Percentiles rank a stretch among this genome's conserved stretches.
phyloP scores from a whole-genome alignment of 2,888 invertebrate genomes.

The Lomographa bimaculata region DNA sequence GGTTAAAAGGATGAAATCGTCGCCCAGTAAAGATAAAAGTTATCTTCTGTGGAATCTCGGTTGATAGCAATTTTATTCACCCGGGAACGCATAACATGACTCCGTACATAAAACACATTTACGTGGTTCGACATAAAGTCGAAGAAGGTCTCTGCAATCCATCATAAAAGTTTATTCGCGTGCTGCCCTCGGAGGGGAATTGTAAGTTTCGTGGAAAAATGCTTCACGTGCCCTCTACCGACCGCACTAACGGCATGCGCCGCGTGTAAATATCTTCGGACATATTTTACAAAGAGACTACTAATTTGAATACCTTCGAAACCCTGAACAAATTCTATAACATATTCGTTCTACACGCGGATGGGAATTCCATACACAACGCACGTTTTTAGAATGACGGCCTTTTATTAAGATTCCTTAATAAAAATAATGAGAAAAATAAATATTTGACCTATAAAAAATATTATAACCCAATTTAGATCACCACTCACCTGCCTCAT shows the following conservation, averaged over 20 bases:
- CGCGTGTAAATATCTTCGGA: conserved; percentile 1
- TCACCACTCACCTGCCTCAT: too few species aligned
- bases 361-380: too few species aligned
- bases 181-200: conserved; percentile 26
- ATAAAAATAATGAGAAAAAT: conserved; percentile 7
- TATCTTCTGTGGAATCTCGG: conserved; percentile 10
- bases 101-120: conserved; percentile 24
- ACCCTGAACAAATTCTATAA: conserved; percentile 1
- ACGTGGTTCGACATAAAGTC: conserved; percentile 24
- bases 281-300: conserved; percentile 8
- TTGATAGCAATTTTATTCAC: conserved; percentile 11
- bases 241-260: conserved; percentile 5
- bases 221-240: conserved; percentile 9
- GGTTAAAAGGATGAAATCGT: neutral
- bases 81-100: conserved; percentile 14
- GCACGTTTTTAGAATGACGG: too few species aligned
- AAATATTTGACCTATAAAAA: too few species aligned
- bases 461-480: too few species aligned
- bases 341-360: conserved; percentile 1
- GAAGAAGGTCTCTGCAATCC: conserved; percentile 30
- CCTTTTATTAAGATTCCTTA: conserved; percentile 4
- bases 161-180: conserved; percentile 35
- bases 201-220: conserved; percentile 30
- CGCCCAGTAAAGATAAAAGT: too few species aligned
- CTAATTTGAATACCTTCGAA: conserved; percentile 19